Percentiles rank a stretch among this genome's conserved stretches.
These are phyloP conservation scores for Baronia brevicornis DNA, from an alignment of 2,888 invertebrate genomes.

Conservation along the genomic window DNA sequence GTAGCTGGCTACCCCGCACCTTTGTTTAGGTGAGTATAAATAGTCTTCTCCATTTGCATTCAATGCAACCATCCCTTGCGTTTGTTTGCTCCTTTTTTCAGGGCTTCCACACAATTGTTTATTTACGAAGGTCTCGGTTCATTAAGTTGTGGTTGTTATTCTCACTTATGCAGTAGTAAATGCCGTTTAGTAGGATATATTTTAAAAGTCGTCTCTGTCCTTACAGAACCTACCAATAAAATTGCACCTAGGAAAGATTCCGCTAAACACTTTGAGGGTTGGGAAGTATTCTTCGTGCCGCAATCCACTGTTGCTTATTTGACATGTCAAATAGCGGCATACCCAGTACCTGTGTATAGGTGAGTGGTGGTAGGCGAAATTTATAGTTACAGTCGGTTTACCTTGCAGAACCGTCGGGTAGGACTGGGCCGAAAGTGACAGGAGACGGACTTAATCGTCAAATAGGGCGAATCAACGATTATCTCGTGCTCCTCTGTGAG, in stretches of 20 bases:
- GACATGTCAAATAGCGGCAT: slow-evolving; percentile 81
- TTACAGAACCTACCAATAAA: slow-evolving; percentile 76
- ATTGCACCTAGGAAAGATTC: slow-evolving; percentile 76
- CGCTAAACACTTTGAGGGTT: slow-evolving; percentile 77
- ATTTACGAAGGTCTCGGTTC: no score
- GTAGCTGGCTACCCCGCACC: slow-evolving; percentile 74
- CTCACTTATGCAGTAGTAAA: neutral
- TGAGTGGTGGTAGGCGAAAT: slow-evolving; percentile 67
- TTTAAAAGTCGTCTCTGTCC: slow-evolving; percentile 22
- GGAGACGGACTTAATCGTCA: slow-evolving; percentile 77
- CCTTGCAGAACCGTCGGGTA: slow-evolving; percentile 81
- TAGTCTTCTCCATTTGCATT: slow-evolving; percentile 1
- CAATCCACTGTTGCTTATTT: slow-evolving; percentile 72
- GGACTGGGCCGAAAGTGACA: slow-evolving; percentile 80
- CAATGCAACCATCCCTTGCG: neutral
- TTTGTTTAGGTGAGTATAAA: slow-evolving; percentile 55
- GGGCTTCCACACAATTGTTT: slow-evolving; percentile 8
- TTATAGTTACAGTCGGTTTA: slow-evolving; percentile 44
- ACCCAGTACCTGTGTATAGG: slow-evolving; percentile 82
- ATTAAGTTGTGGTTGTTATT: slow-evolving; percentile 1
- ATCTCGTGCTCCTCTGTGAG: slow-evolving; percentile 82
- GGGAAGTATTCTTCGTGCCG: slow-evolving; percentile 76
- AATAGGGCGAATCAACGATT: slow-evolving; percentile 55
- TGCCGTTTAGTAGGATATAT: slow-evolving; percentile 5
- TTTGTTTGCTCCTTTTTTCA: neutral